A percentile compares a stretch with the other conserved stretches of the same genome.
Evolutionary conservation across 2,113 vertebrate genomes (phyloP).

Genomic region (Condylura cristata): DNA sequence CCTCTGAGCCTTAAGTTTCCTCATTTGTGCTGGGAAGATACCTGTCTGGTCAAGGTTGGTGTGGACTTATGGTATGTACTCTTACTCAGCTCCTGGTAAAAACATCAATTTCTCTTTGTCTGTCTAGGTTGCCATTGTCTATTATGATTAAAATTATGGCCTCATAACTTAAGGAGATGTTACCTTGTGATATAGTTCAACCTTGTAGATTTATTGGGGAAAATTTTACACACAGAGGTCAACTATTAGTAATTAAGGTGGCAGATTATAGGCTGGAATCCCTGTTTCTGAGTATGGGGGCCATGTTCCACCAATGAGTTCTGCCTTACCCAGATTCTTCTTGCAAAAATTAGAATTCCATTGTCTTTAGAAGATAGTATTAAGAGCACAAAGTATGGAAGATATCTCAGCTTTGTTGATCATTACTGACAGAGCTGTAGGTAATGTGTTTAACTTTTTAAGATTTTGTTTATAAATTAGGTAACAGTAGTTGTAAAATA

Average conservation of each 20-base stretch:
- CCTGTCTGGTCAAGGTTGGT: constrained; percentile 13
- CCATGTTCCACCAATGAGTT: not conserved
- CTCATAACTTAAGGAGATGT: not conserved
- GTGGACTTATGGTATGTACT: not conserved
- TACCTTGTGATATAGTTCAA: not conserved
- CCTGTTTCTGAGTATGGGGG: not conserved
- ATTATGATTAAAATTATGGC: constrained; percentile 5
- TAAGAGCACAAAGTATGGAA: not conserved
- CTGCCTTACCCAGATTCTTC: not conserved
- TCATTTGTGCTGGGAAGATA: not conserved
- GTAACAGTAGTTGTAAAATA: not conserved
- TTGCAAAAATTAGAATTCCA: not conserved
- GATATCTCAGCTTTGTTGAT: not conserved
- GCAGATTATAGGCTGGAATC: not conserved
- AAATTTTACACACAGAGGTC: not conserved
- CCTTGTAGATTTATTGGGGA: not conserved
- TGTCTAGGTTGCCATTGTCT: not conserved
- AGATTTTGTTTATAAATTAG: constrained; percentile 28
- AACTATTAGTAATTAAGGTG: not conserved
- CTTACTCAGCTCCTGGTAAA: constrained; percentile 5
- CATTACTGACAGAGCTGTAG: not conserved
- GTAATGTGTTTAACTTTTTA: constrained; percentile 10
- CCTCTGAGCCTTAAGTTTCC: not conserved
- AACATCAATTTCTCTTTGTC: not conserved
- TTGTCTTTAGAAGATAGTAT: not conserved